Base-by-base conservation (phyloP, 1,140 invertebrate genomes). In the Sweltsa coloradensis region DNA sequence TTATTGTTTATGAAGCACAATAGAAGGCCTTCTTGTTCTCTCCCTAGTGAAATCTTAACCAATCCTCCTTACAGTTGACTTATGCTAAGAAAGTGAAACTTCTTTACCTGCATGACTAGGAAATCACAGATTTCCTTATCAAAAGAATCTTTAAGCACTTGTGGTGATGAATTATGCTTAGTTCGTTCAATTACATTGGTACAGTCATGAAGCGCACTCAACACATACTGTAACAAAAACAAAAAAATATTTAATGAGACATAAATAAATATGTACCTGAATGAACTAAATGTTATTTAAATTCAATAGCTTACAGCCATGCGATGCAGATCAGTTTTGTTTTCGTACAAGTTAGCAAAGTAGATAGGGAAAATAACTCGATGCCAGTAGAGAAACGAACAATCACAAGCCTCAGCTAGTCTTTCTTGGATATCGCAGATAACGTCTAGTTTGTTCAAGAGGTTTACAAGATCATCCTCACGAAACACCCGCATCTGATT, bases 341-440 rank as follows among this genome's bases (percentile, higher is more conserved):
- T 72, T 42, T 75, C 73, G 57, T 79, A 78, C 31, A 84, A 60
- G 56, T 81, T 74, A 52, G 78, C 70, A 57, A 89, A 77, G 67
- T 90, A 91, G 23, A 83, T 74, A 5, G 81, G 77, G 29, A 88
- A 67, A 40, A 90, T 70, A 50, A 81, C 76, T 57, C 80, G 73
- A 68, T 90, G 85, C 78, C 84, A 89, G 60, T 85, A 83, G n/a
- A 90, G 60, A 66, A 85, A 84, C 29, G 79, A 80, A 55, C 81
- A 82, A 60, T 87, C 74, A 59, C 78, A 83, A 18, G 78, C 70
- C 47, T 64, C 59, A 29, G 74, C 61, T 44, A 89, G 58, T 59
- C 70, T 71, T 51, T 69, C 60, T 41, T 74, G 64, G 29, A 83
- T 69, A 57, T 75, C 72, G 54, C 71, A 71, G 34, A 85, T 67